These are phyloP conservation scores for Hyperoodon ampullatus DNA, from an alignment of 2,113 vertebrate genomes.

Conservation along the genomic window DNA sequence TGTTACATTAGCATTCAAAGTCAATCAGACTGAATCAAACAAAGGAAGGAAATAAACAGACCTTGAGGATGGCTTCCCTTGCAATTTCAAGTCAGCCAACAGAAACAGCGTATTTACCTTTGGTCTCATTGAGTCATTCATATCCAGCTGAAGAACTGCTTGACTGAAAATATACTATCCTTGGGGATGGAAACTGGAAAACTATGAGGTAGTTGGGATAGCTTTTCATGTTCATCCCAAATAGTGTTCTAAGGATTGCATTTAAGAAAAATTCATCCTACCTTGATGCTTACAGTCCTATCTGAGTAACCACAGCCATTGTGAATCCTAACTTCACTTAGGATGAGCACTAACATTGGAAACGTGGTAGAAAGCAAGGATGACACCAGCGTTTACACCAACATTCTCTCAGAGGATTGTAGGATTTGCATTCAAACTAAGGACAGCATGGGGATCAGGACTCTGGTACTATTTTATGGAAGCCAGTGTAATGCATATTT, in stretches of 20 bases:
- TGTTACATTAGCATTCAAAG: slow-evolving; percentile 31
- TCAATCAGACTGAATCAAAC: slow-evolving; percentile 49
- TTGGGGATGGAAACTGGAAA: not conserved
- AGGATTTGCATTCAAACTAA: not conserved
- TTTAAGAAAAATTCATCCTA: not conserved
- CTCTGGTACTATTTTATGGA: not conserved
- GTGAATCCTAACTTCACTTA: not conserved
- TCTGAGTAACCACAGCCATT: not conserved
- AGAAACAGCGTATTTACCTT: not conserved
- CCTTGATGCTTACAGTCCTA: not conserved
- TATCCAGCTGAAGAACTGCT: not conserved
- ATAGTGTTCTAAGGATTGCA: not conserved
- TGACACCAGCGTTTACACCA: not conserved
- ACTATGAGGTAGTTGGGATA: not conserved
- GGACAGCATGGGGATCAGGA: not conserved
- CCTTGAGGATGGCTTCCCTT: slow-evolving; percentile 2
- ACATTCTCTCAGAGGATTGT: not conserved
- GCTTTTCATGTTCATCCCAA: not conserved
- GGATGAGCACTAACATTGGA: not conserved
- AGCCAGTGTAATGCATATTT: not conserved
- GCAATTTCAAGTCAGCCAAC: not conserved
- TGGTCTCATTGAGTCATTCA: not conserved
- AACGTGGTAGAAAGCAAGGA: not conserved
- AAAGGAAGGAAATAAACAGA: slow-evolving; percentile 51
- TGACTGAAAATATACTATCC: not conserved